Evolutionary conservation across 2,797 vertebrate genomes (phyloP), one percentile per base, ranked within the genome.

Genomic region (Pseudomugil tenellus): DNA sequence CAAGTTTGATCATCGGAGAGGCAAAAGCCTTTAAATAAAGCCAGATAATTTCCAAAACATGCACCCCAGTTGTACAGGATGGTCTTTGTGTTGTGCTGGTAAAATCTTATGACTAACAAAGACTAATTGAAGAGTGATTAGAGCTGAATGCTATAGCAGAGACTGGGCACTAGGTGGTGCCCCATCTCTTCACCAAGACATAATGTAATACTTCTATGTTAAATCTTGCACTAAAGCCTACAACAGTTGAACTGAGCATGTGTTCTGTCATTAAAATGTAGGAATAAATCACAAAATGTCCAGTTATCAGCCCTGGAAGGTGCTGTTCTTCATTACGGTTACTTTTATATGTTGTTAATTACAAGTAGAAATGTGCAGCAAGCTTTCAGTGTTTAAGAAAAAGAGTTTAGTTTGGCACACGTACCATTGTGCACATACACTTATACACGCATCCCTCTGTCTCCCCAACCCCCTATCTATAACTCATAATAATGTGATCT

Each of bases 101-200:
- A 32, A 32, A 53, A 63, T 43, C 1, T 29, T 32, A 63, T 17
- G 7, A 23, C 9, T 12, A 56, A 43, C 7, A 59, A 76, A 54
- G 48, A 19, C 23, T 64, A 4, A 2, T 51, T 39, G 21, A 71
- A 31, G 25, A 31, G 17, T 46, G 43, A 23, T 21, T 16, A 29
- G 0, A 12, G 2, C 53, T 66, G 3, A 34, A 66, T 53, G 82
- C 63, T 72, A 60, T 91, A 66, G 67, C 88, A 16, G 46, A 19
- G 23, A 35, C 62, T 61, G 76, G 72, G 67, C 94, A 93, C 94
- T 94, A 94, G 94, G 92, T 94, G 94, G 93, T 84, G 91, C 92
- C 87, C 92, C 90, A 81, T 86, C 88, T 92, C 94, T 93, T 94
- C 67, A 81, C 35, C 77, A 87, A 59, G 70, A 77, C 52, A 69